These are phyloP conservation scores for Aphrocallistes beatrix DNA, from an alignment of 37 sponge, comb jelly and placozoan genomes.

Conservation along the genomic window DNA sequence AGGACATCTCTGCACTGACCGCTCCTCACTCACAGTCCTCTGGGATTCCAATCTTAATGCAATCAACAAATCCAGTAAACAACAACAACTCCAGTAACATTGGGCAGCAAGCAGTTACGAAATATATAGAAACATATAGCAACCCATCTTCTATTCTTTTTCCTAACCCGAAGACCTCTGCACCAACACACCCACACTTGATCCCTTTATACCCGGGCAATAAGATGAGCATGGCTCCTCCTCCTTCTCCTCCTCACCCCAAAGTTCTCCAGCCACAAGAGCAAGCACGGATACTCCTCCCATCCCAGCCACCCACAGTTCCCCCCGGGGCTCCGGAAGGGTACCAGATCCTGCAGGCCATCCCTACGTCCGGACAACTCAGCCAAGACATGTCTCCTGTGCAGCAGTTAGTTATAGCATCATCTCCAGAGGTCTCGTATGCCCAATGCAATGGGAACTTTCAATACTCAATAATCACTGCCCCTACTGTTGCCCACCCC, in stretches of 20 bases:
- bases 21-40: neutral
- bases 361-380: neutral
- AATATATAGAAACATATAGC: neutral
- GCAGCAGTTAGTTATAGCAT: neutral
- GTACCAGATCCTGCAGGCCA: neutral
- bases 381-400: neutral
- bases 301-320: too few species aligned
- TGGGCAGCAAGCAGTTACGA: neutral
- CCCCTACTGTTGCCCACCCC: neutral
- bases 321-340: too few species aligned
- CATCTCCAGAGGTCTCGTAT: neutral
- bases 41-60: too few species aligned
- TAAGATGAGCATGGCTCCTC: neutral
- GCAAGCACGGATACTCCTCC: neutral
- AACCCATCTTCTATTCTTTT: neutral
- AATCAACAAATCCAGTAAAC: too few species aligned
- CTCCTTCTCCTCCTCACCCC: neutral
- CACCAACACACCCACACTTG: neutral
- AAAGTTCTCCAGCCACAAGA: neutral
- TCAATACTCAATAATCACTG: neutral
- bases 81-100: conserved; percentile 9
- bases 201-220: neutral
- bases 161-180: neutral
- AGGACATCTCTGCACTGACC: neutral
- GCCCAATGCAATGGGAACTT: neutral